These are phyloP conservation scores for Drosophila mimica DNA, from an alignment of 2,888 invertebrate species.

Conservation along the genomic window DNA sequence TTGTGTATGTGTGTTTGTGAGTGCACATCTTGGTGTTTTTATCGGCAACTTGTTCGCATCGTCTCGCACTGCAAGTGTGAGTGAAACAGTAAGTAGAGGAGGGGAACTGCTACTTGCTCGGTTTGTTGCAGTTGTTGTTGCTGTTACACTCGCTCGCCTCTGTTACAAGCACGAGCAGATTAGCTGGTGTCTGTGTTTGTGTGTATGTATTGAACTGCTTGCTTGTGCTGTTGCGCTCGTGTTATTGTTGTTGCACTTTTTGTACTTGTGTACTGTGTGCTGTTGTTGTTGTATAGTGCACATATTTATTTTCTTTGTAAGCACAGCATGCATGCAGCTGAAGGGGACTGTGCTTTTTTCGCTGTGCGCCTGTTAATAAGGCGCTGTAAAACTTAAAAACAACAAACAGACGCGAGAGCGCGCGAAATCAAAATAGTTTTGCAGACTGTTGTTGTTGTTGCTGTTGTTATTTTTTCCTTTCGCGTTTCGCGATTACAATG, in stretches of 20 bases:
- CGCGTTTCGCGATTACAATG: neutral
- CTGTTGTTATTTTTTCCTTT: slow-evolving; percentile 9
- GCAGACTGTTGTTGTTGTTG: slow-evolving; percentile 32
- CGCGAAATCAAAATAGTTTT: slow-evolving; percentile 58
- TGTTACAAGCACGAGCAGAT: slow-evolving; percentile 42
- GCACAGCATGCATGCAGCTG: slow-evolving; percentile 41
- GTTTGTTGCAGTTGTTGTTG: slow-evolving; percentile 19
- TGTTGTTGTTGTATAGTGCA: slow-evolving; percentile 42
- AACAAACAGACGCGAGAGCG: slow-evolving; percentile 75
- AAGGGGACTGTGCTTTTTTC: slow-evolving; percentile 42
- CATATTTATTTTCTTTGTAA: slow-evolving; percentile 69
- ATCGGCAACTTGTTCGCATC: slow-evolving; percentile 60
- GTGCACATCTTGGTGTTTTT: slow-evolving; percentile 42
- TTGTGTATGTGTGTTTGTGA: slow-evolving; percentile 7
- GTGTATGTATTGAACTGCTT: slow-evolving; percentile 65
- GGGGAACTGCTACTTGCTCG: slow-evolving; percentile 4
- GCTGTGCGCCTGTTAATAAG: slow-evolving; percentile 81
- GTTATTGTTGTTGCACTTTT: slow-evolving; percentile 51
- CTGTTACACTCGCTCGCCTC: slow-evolving; percentile 9
- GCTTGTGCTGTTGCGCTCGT: slow-evolving; percentile 38
- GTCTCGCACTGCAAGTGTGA: slow-evolving; percentile 40
- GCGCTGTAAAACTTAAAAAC: slow-evolving; percentile 83
- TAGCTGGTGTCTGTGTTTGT: slow-evolving; percentile 42
- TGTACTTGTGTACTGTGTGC: slow-evolving; percentile 24
- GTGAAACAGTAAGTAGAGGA: slow-evolving; percentile 33